Conservation (phyloP, 2,113 vertebrate species). For the Protomyctophum bolini region DNA sequence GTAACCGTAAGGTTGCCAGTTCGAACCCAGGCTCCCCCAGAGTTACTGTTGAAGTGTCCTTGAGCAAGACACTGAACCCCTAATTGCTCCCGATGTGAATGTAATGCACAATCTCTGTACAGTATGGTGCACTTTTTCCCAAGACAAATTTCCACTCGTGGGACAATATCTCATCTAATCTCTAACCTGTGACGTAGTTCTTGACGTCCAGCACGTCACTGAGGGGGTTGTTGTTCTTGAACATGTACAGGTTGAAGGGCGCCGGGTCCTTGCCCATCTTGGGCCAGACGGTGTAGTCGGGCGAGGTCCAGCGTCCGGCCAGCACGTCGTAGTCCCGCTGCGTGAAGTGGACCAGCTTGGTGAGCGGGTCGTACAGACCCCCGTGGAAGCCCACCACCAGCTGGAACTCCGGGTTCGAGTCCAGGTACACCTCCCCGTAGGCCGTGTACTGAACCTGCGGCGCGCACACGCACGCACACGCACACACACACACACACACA, state of each 20-base stretch:
- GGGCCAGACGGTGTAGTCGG: conserved; percentile 95
- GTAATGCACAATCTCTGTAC: no score
- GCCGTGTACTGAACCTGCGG: conserved; percentile 91
- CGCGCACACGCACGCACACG: not conserved
- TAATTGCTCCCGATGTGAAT: no score
- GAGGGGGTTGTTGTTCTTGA: conserved; percentile 99
- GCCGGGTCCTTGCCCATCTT: conserved; percentile 93
- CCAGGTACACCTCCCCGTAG: conserved; percentile 95
- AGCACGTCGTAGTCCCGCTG: conserved; percentile 97
- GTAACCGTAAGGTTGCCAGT: no score
- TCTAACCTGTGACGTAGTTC: conserved; percentile 95
- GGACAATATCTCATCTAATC: no score
- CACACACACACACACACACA: not conserved
- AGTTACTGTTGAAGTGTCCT: no score
- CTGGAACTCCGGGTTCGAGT: conserved; percentile 98
- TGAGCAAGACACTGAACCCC: no score
- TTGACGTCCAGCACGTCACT: conserved; percentile 96
- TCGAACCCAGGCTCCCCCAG: no score
- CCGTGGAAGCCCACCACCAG: conserved; percentile 96
- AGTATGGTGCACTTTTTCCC: no score
- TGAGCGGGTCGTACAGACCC: conserved; percentile 94
- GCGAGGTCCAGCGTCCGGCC: conserved; percentile 96
- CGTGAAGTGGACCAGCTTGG: conserved; percentile 97
- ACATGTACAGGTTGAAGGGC: conserved; percentile 98
- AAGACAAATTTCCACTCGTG: no score